Percentiles rank a stretch among this genome's conserved stretches.
phyloP scores from a whole-genome alignment of 2,888 invertebrate genomes.

The Acanthacorydalis orientalis region DNA sequence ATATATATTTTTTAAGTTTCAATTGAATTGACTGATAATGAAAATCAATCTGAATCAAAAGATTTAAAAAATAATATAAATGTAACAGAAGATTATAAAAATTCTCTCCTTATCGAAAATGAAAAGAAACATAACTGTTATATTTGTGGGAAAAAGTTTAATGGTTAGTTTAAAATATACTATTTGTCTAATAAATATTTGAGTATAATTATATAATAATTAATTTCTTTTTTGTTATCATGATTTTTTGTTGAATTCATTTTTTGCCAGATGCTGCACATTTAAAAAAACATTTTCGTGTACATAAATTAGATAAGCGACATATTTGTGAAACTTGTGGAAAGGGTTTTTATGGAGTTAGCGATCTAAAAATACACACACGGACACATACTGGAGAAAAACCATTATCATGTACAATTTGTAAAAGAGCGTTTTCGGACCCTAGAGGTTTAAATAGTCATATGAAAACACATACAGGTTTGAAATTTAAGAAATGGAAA shows the following conservation, averaged over 20 bases:
- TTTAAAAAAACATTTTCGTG: slow-evolving; percentile 14
- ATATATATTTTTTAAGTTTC: not conserved
- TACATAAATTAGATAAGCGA: slow-evolving; percentile 14
- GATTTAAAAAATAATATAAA: not conserved
- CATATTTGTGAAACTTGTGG: slow-evolving; percentile 16
- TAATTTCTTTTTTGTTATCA: not conserved
- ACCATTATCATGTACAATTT: slow-evolving; percentile 15
- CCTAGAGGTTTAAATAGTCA: slow-evolving; percentile 18
- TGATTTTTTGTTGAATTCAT: not conserved
- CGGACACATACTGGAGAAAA: slow-evolving; percentile 16
- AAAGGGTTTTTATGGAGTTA: slow-evolving; percentile 16
- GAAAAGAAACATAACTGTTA: slow-evolving; percentile 11
- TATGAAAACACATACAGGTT: slow-evolving; percentile 17
- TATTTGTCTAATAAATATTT: too few species aligned
- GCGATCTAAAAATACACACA: slow-evolving; percentile 16
- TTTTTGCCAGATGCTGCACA: slow-evolving; percentile 9
- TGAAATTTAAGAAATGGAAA: too few species aligned
- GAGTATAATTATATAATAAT: too few species aligned
- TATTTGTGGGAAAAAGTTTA: slow-evolving; percentile 14
- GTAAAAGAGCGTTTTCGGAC: slow-evolving; percentile 17
- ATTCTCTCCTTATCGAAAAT: too few species aligned
- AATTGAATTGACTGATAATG: not conserved
- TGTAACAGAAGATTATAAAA: too few species aligned
- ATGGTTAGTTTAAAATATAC: not conserved
- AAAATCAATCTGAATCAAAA: not conserved